These are phyloP conservation scores for Drosophila micromelanica DNA, from an alignment of 1,140 invertebrate species.

Conservation along the genomic window DNA sequence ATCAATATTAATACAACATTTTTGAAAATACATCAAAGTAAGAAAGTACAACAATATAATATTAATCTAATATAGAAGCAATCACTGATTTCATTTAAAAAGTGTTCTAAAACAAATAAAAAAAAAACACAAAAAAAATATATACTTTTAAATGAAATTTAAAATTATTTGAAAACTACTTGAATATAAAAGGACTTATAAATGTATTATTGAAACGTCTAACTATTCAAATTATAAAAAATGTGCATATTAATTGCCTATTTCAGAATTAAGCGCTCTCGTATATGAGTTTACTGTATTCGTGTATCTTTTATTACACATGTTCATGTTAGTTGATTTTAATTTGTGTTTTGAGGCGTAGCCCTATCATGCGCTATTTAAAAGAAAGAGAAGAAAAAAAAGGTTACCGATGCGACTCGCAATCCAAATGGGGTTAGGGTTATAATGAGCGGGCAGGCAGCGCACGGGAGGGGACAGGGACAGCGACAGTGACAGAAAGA, in stretches of 20 bases:
- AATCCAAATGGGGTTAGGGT: slow-evolving; percentile 36
- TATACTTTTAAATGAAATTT: too few relatives aligned
- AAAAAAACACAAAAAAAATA: too few relatives aligned
- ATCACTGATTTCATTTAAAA: too few relatives aligned
- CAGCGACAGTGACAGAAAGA: background rate
- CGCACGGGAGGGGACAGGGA: background rate
- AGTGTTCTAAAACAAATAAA: too few relatives aligned
- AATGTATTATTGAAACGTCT: too few relatives aligned
- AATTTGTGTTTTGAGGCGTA: slow-evolving; percentile 30
- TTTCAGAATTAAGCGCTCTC: background rate
- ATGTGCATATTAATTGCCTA: background rate
- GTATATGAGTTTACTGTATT: slow-evolving; percentile 23
- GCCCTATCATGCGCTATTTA: slow-evolving; percentile 26
- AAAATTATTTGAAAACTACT: too few relatives aligned
- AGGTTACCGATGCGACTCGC: slow-evolving; percentile 38
- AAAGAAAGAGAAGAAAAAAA: slow-evolving; percentile 11
- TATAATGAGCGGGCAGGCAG: slow-evolving; percentile 23
- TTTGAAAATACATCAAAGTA: too few relatives aligned
- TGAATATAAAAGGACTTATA: too few relatives aligned
- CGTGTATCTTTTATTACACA: background rate
- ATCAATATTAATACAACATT: too few relatives aligned
- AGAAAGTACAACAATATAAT: too few relatives aligned
- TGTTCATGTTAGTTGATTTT: slow-evolving; percentile 12
- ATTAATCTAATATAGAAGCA: too few relatives aligned
- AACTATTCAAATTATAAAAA: too few relatives aligned